Percentiles rank a stretch among this genome's conserved stretches.
phyloP scores from a whole-genome alignment of 2,888 invertebrate genomes.

The Caradrina clavipalpis region DNA sequence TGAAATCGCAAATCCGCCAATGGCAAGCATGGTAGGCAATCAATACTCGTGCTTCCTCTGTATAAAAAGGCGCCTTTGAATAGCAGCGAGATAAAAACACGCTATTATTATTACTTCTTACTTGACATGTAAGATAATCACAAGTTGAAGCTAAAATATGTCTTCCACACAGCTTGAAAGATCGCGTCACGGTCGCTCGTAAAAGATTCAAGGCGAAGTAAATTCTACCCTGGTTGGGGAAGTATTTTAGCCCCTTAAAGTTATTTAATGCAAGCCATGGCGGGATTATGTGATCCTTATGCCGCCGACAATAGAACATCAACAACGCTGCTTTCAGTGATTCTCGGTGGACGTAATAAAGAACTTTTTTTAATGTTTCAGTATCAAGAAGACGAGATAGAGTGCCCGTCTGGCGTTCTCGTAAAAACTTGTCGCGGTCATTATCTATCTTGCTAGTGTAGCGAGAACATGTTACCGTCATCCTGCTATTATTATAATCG shows the following conservation, averaged over 20 bases:
- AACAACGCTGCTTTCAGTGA: slow-evolving; percentile 6
- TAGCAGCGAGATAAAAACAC: no score
- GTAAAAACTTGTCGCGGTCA: no score
- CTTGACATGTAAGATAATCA: background rate
- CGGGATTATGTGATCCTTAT: no score
- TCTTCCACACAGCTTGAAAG: background rate
- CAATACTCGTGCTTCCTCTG: no score
- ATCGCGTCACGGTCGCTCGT: slow-evolving; percentile 20
- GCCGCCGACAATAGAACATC: slow-evolving; percentile 12
- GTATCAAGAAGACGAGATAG: background rate
- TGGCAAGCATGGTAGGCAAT: no score
- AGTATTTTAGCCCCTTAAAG: slow-evolving; percentile 17
- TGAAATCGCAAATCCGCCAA: no score
- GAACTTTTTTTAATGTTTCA: background rate
- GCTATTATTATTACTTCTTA: no score
- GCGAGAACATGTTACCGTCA: no score
- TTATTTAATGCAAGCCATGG: slow-evolving; percentile 27
- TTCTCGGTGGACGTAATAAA: background rate
- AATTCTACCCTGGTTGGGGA: slow-evolving; percentile 8
- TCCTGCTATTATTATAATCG: no score
- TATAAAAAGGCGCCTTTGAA: no score
- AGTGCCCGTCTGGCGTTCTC: no score
- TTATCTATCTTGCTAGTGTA: no score
- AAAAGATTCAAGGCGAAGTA: slow-evolving; percentile 39
- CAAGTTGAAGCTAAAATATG: slow-evolving; percentile 18